These are phyloP conservation scores for Callyntrura guangdongensis DNA, from an alignment of 2,888 invertebrate genomes.

Conservation along the genomic window DNA sequence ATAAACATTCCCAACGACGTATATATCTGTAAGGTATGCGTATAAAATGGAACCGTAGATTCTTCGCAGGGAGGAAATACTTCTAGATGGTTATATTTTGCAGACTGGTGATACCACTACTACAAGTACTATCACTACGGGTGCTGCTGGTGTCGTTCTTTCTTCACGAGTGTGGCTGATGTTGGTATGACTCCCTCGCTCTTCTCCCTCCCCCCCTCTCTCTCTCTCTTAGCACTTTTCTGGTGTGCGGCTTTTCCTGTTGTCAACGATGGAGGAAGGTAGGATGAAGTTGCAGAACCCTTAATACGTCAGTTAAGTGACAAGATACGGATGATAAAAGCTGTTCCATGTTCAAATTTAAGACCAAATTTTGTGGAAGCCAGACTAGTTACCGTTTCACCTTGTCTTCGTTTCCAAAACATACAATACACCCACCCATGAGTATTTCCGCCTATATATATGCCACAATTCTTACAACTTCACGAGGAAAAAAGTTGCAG, in stretches of 20 bases:
- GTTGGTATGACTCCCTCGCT: constrained; percentile 24
- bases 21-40: background rate
- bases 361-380: constrained; percentile 78
- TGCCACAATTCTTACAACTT: constrained; percentile 13
- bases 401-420: constrained; percentile 42
- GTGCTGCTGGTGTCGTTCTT: constrained; percentile 53
- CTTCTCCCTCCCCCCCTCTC: background rate
- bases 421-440: constrained; percentile 15
- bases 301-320: constrained; percentile 80
- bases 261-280: constrained; percentile 75
- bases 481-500: constrained; percentile 57
- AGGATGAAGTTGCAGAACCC: constrained; percentile 79
- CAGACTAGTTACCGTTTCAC: constrained; percentile 73
- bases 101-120: constrained; percentile 8
- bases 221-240: constrained; percentile 61
- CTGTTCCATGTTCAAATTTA: constrained; percentile 84
- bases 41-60: background rate
- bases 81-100: constrained; percentile 12
- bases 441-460: background rate
- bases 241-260: constrained; percentile 77
- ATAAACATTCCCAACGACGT: background rate
- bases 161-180: constrained; percentile 52
- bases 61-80: background rate
- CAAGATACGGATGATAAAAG: constrained; percentile 84
- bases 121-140: background rate